Conservation (phyloP, 2,113 vertebrate species). For the Prietella phreatophila region DNA sequence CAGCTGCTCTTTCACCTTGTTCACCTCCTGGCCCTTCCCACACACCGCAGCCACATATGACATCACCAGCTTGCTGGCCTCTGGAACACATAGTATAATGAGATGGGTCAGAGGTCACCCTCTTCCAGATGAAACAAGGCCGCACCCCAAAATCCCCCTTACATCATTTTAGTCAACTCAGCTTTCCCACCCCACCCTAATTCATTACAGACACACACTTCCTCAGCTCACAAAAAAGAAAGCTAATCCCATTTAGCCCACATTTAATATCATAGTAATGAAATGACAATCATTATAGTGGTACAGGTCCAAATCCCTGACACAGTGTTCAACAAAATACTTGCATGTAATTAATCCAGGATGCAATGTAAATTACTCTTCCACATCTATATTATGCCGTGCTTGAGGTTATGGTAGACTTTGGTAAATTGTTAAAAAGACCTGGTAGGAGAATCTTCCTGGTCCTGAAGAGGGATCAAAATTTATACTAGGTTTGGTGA, state of each 20-base stretch:
- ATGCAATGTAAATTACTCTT: conserved; percentile 36
- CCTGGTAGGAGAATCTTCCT: conserved; percentile 5
- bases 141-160: conserved; percentile 60
- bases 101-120: conserved; percentile 40
- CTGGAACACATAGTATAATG: conserved; percentile 71
- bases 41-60: conserved; percentile 98
- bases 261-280: neutral
- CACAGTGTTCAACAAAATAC: conserved; percentile 26
- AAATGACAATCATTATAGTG: neutral
- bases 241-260: neutral
- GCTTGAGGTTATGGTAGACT: conserved; percentile 7
- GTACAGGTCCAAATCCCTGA: neutral
- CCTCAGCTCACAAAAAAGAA: neutral
- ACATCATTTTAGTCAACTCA: conserved; percentile 55
- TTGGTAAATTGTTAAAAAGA: neutral
- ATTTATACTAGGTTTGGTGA: conserved; percentile 1
- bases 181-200: conserved; percentile 40
- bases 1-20: conserved; percentile 98
- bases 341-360: conserved; percentile 35
- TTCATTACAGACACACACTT: neutral
- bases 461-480: conserved; percentile 10
- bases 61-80: conserved; percentile 99
- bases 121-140: conserved; percentile 48
- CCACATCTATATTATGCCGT: conserved; percentile 13
- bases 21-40: conserved; percentile 96